Conservation (phyloP, 1,140 invertebrate genomes). For the Geopemphigus sp. region DNA sequence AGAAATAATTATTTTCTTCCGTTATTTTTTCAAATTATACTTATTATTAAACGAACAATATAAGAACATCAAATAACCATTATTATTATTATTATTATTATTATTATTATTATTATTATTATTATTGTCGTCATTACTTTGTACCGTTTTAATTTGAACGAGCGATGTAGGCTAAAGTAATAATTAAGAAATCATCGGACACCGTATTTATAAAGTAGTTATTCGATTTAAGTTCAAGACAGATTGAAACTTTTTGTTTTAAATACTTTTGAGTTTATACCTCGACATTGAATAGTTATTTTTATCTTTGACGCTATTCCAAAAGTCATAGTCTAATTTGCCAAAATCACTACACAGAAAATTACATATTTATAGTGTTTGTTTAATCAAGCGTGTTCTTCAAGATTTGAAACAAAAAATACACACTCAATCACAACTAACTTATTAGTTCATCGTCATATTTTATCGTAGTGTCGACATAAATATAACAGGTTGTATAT, state of each 20-base stretch:
- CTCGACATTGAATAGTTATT: slow-evolving; percentile 41
- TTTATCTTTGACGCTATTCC: slow-evolving; percentile 34
- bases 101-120: too few relatives aligned
- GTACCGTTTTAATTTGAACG: too few relatives aligned
- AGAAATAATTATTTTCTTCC: too few relatives aligned
- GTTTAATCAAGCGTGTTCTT: background rate
- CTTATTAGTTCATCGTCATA: too few relatives aligned
- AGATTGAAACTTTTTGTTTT: slow-evolving; percentile 20
- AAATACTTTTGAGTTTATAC: background rate
- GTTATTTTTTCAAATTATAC: too few relatives aligned
- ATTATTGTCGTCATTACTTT: too few relatives aligned
- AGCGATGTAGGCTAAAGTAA: too few relatives aligned
- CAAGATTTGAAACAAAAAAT: background rate
- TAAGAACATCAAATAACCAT: too few relatives aligned
- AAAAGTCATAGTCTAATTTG: slow-evolving; percentile 4
- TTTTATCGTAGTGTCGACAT: too few relatives aligned
- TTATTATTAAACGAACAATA: too few relatives aligned
- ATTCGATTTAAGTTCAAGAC: background rate
- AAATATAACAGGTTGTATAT: too few relatives aligned
- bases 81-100: too few relatives aligned
- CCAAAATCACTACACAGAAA: slow-evolving; percentile 2
- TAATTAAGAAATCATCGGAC: background rate
- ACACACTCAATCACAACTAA: background rate
- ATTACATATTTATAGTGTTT: background rate
- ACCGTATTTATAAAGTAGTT: background rate